These are phyloP conservation scores for Xyrauchen texanus DNA, from an alignment of 2,113 vertebrate genomes.

Conservation along the genomic window DNA sequence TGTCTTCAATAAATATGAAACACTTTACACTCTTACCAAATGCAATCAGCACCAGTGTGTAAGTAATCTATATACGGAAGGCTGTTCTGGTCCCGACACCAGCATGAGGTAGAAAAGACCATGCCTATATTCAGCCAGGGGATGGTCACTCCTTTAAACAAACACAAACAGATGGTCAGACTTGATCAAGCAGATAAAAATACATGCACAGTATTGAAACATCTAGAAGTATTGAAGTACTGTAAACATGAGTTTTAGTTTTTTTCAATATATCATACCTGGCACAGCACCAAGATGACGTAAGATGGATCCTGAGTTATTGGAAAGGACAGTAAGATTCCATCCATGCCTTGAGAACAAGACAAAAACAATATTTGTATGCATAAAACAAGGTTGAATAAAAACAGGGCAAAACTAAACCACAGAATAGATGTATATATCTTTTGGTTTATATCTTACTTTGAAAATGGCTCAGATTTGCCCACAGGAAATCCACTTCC, in stretches of 20 bases:
- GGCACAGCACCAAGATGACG: constrained; percentile 93
- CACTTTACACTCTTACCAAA: constrained; percentile 78
- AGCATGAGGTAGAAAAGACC: constrained; percentile 96
- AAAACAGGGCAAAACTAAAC: neutral
- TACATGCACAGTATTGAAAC: too few relatives aligned
- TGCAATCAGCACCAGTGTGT: constrained; percentile 95
- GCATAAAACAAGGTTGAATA: neutral
- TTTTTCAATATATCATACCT: constrained; percentile 66
- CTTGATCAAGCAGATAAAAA: neutral
- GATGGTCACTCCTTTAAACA: constrained; percentile 85
- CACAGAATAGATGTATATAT: neutral
- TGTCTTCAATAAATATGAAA: neutral
- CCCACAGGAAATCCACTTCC: constrained; percentile 89
- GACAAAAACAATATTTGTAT: neutral
- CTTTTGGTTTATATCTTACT: constrained; percentile 64
- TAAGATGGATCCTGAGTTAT: constrained; percentile 92
- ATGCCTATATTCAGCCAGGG: constrained; percentile 94
- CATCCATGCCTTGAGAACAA: constrained; percentile 81
- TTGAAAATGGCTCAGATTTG: constrained; percentile 89
- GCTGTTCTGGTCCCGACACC: constrained; percentile 93
- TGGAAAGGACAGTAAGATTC: constrained; percentile 92
- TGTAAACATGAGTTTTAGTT: neutral
- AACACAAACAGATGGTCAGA: constrained; percentile 30
- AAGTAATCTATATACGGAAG: constrained; percentile 94
- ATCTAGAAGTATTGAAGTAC: neutral